Base-by-base conservation (phyloP, 2,113 vertebrate genomes). In the Lasiurus cinereus region DNA sequence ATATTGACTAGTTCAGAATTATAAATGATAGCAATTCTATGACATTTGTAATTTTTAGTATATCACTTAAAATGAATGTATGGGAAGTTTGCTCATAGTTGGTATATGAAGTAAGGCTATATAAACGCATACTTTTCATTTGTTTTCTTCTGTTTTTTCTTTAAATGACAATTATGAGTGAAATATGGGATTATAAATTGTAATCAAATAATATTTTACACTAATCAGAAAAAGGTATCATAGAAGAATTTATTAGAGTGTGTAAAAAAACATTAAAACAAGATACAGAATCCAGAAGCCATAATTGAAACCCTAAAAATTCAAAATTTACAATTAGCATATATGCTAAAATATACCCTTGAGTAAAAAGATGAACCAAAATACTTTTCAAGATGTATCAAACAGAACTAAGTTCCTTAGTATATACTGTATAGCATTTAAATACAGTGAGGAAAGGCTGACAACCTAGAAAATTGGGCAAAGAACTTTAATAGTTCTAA, bases 401-500 rank as follows among this genome's bases (percentile, higher is more conserved):
- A 76, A 33, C 8, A 24, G 29, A 11, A 9, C 78, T 91, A 73
- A 43, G 16, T 66, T 92, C 39, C 62, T 69, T 85, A 62, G 12
- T 27, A 93, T 73, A 78, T 29, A 54, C 52, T 54, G 16, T 54
- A 83, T 79, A 69, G 1, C 6, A n/a, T 80, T 93, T 92, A 92
- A 91, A 56, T 83, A 90, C 46, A 85, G 2, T 93, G 74, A 93
- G 59, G 48, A 74, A 92, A 92, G 50, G 92, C 36, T 74, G 16
- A 90, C 29, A 90, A 72, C 76, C 19, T 93, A 77, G 59, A 50
- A 84, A 92, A 93, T 73, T 90, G 48, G 66, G 39, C n/a, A 95
- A 83, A 84, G 59, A 92, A 74, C 11, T 69, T 80, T 90, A 43
- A 66, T 87, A 72, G 46, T n/a, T 93, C 74, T 46, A 13, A 50